Base-by-base conservation (phyloP, 1,140 invertebrate genomes). In the Catajapyx aquilonaris region DNA sequence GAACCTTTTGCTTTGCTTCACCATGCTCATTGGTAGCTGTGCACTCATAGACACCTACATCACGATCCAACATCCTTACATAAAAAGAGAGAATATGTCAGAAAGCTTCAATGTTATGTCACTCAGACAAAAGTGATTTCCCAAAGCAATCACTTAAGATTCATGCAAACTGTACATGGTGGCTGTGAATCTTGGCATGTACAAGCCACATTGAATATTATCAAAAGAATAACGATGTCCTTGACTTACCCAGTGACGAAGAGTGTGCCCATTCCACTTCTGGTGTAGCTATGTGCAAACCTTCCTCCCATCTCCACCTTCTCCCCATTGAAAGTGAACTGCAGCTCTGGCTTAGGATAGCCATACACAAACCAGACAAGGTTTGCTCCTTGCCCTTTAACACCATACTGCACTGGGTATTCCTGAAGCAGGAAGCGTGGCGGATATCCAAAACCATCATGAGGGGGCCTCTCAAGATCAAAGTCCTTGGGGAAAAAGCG, bases 21-120 rank as follows among this genome's bases (percentile, higher is more conserved):
- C 93, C 93, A 52, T 90, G 80, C 48, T 90, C 83, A 57, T 97
- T 98, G 13, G 64, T 75, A 2, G 88, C 90, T 2, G 85, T 69
- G 18, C 87, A 90, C 55, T 91, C 88, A 56, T 95, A 97, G 36
- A 72, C 65, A 16, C 93, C 93, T n/a, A 80, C 80, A 57, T 93
- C 85, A 16, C 77, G 63, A 30, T 91, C 85, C 21, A 81, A 49
- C 81, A 88, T 87, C 47, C 75, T 78, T 42, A 10, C n/a, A n/a
- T n/a, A n/a, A n/a, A n/a, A 47, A 51, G 40, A 28, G 35, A 20
- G 21, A 44, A 36, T 11, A 21, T 4, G 15, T 3, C 31, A 38
- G 45, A 20, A 40, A 36, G 22, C 17, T 34, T 21, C 25, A 44
- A 20, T 3, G 20, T 2, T 31, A 16, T 1, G n/a, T n/a, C n/a